Percentiles rank a stretch among this genome's conserved stretches.
Evolutionary conservation across 2,888 invertebrate species (phyloP).

Genomic region (Nemurella pictetii): DNA sequence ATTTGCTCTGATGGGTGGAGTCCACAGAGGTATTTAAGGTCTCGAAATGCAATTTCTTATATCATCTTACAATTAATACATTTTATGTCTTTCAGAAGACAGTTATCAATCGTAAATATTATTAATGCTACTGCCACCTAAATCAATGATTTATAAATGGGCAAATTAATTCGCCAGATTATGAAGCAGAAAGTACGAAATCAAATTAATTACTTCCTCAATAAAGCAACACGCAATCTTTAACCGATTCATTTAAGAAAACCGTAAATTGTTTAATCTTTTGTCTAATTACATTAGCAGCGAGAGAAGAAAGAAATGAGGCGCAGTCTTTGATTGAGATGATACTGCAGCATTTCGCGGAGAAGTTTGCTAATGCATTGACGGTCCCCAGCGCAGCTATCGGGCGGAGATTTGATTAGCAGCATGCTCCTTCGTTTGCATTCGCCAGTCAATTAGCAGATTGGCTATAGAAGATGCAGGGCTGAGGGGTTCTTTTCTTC

Average conservation of each 20-base stretch:
- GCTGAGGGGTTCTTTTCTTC: neutral
- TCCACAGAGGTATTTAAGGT: too few species aligned
- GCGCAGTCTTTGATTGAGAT: neutral
- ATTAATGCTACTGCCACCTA: too few species aligned
- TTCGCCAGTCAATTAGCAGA: constrained; percentile 18
- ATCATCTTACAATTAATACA: too few species aligned
- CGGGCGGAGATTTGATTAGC: constrained; percentile 23
- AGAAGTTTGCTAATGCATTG: neutral
- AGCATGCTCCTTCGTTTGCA: neutral
- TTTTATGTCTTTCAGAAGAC: too few species aligned
- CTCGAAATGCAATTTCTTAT: too few species aligned
- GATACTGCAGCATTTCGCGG: neutral
- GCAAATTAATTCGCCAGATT: too few species aligned
- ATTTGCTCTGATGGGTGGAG: too few species aligned
- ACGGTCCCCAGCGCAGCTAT: neutral
- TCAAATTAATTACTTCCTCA: neutral
- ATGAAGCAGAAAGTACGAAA: neutral
- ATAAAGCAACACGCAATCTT: neutral
- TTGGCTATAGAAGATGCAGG: neutral
- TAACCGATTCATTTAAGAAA: neutral
- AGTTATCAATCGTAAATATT: too few species aligned
- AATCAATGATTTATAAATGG: too few species aligned
- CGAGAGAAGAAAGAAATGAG: neutral
- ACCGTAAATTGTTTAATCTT: neutral
- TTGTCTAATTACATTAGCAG: neutral